Percentiles rank a stretch among this genome's conserved stretches.
Evolutionary conservation across 2,113 vertebrate species (phyloP).

Genomic region (Gadus macrocephalus): DNA sequence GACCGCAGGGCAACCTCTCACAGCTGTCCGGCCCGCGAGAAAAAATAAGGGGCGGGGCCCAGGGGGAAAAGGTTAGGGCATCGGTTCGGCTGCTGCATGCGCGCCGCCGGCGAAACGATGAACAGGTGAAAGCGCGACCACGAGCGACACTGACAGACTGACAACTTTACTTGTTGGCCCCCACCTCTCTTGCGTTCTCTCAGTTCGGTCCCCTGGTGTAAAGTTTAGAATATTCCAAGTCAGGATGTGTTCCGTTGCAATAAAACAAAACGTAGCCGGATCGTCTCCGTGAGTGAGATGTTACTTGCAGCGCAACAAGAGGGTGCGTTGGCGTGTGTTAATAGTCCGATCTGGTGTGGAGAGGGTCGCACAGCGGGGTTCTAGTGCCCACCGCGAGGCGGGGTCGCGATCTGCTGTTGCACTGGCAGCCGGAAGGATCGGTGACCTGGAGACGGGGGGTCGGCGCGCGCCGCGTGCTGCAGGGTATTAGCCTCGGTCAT

Average conservation of each 20-base stretch:
- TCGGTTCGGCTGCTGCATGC: constrained; percentile 44
- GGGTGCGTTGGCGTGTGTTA: constrained; percentile 1
- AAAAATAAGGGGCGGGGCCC: constrained; percentile 52
- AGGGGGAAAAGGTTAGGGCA: constrained; percentile 47
- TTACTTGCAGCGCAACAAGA: neutral
- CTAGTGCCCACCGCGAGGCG: constrained; percentile 50
- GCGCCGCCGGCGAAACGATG: constrained; percentile 54
- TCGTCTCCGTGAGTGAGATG: constrained; percentile 9
- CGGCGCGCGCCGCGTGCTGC: constrained; percentile 61
- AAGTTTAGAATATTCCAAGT: constrained; percentile 57
- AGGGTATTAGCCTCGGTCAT: constrained; percentile 60
- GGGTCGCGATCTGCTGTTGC: constrained; percentile 47
- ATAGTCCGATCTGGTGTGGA: too few relatives aligned
- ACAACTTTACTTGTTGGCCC: constrained; percentile 48
- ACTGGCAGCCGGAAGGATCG: constrained; percentile 58
- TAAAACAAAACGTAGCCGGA: constrained; percentile 12
- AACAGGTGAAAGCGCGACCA: constrained; percentile 76
- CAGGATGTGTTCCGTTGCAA: constrained; percentile 42
- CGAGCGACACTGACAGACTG: constrained; percentile 12
- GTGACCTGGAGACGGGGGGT: constrained; percentile 59
- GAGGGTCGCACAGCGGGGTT: constrained; percentile 8
- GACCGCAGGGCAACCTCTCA: constrained; percentile 67
- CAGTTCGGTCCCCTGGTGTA: constrained; percentile 33
- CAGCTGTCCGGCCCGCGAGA: constrained; percentile 62
- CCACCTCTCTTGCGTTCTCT: constrained; percentile 30